A percentile compares a stretch with the other conserved stretches of the same genome.
Evolutionary conservation across 2,888 invertebrate genomes (phyloP).

Genomic region (Lacanobia oleracea): DNA sequence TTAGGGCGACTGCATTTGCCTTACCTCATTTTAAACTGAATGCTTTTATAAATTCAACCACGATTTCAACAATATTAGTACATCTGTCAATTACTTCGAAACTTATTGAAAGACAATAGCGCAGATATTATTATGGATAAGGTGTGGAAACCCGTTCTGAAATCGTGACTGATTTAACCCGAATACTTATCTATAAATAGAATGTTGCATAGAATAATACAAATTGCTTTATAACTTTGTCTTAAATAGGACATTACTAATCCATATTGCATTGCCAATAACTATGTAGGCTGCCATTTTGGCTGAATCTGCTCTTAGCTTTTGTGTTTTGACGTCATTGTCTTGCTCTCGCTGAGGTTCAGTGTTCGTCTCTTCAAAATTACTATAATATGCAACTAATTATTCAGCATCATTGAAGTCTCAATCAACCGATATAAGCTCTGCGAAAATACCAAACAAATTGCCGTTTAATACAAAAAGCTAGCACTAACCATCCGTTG

Average conservation of each 20-base stretch:
- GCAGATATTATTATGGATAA: constrained; percentile 40
- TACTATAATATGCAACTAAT: constrained; percentile 8
- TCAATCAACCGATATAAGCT: constrained; percentile 40
- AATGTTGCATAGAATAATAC: constrained; percentile 24
- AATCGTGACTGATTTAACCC: constrained; percentile 53
- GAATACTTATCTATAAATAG: constrained; percentile 49
- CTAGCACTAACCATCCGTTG: constrained; percentile 50
- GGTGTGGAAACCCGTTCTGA: constrained; percentile 49
- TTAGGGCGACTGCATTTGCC: constrained; percentile 9
- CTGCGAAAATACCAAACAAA: constrained; percentile 60
- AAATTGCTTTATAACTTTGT: constrained; percentile 24
- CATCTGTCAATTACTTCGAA: constrained; percentile 50
- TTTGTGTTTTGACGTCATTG: background rate
- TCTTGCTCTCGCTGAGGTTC: background rate
- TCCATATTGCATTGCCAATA: constrained; percentile 31
- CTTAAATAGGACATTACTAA: constrained; percentile 16
- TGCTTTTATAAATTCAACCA: constrained; percentile 22
- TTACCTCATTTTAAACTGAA: constrained; percentile 4
- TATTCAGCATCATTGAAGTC: constrained; percentile 37
- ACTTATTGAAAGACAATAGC: constrained; percentile 53
- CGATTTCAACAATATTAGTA: constrained; percentile 45
- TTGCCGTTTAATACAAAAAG: constrained; percentile 61
- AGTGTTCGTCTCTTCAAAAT: background rate
- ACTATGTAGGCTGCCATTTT: background rate
- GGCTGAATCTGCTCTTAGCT: background rate